A percentile compares a stretch with the other conserved stretches of the same genome.
These are phyloP conservation scores for Lonchura striata DNA, from an alignment of 2,113 vertebrate species.

Conservation along the genomic window DNA sequence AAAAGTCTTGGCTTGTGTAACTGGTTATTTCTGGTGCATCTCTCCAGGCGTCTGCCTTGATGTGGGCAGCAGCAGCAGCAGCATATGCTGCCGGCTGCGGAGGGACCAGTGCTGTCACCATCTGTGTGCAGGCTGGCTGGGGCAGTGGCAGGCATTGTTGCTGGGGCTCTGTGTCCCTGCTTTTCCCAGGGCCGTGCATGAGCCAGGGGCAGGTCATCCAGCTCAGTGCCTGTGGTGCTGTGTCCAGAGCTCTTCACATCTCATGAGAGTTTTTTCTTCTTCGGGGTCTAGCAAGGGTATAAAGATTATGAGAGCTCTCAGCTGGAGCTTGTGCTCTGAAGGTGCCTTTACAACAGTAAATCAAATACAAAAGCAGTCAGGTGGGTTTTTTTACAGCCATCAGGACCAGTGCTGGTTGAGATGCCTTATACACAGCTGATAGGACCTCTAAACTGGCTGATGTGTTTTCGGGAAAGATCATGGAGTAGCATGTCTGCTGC, in stretches of 20 bases:
- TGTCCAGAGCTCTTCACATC: background rate
- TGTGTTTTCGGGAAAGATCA: background rate
- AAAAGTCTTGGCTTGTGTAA: conserved; percentile 8
- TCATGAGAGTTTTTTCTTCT: background rate
- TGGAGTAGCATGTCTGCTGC: background rate
- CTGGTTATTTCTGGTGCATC: background rate
- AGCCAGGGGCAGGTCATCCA: background rate
- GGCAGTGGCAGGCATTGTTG: background rate
- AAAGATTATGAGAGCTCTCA: background rate
- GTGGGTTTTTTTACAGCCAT: background rate
- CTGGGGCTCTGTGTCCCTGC: background rate
- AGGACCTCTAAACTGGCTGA: background rate
- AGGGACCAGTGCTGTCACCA: background rate
- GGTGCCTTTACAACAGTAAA: background rate
- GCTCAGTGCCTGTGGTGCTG: background rate
- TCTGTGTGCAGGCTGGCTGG: background rate
- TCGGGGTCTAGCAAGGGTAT: accelerated
- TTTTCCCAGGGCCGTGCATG: accelerated
- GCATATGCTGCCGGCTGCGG: background rate
- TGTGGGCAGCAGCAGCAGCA: conserved; percentile 11
- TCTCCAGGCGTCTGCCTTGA: background rate
- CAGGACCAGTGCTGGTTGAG: background rate
- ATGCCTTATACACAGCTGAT: background rate
- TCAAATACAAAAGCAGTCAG: background rate
- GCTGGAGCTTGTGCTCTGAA: background rate